Base-by-base conservation (phyloP, 2,113 vertebrate species). In the Lampris megalopsis region DNA sequence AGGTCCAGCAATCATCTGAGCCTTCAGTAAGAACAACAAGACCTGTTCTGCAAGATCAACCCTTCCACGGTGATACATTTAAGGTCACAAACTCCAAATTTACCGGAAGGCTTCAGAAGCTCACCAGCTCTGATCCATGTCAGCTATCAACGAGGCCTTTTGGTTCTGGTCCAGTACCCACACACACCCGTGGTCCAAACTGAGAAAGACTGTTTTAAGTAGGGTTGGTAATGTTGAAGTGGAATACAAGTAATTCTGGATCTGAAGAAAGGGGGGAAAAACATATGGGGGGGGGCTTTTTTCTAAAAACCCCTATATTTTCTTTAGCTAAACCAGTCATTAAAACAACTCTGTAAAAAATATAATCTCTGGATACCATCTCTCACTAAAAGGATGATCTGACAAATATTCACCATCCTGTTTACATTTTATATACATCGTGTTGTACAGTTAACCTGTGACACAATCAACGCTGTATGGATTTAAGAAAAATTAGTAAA, bases 381-480 rank as follows among this genome's bases (percentile, higher is more conserved):
- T 58, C 56, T 62, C 57, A 73, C 63, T 66, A 70, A 63, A 77
- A 64, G 63, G 57, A 81, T 80, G 47, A 85, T 57, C 60, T 80
- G 66, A 72, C 75, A 87, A 63, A 84, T 77, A 82, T 76, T 86
- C 78, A 72, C 54, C 70, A 63, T 81, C 85, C 77, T 43, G 24
- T 63, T 82, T 53, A 60, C 50, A 61, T 40, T 10, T 61, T 47
- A 36, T 48, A 63, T 47, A 54, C 7, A 65, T 57, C 76, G 53
- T 71, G 71, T 66, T 52, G 42, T 56, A 73, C 59, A 52, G 10
- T 71, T 8, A 53, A 69, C 53, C 48, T 8, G 42, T 77, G 50
- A 75, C 40, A 82, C 63, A 80, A 75, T 79, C 52, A 59, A 53
- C 57, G 65, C 8, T 70, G 63, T 62, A 57, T 61, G 63, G 73